phyloP scores from a whole-genome alignment of 2,113 vertebrate genomes.

The Rhabdomys dilectus region DNA sequence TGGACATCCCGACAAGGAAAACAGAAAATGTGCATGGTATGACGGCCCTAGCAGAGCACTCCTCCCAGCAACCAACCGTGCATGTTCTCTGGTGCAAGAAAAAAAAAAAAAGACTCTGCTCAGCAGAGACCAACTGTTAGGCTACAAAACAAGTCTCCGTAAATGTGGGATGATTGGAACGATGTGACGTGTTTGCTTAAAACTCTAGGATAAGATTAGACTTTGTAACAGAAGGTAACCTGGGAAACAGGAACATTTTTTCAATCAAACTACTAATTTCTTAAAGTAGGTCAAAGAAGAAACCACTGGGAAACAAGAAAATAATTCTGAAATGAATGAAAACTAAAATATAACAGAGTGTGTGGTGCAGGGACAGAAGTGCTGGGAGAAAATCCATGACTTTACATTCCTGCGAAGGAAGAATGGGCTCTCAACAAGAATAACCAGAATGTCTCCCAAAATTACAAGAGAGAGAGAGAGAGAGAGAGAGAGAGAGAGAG shows the following conservation, averaged over 20 bases:
- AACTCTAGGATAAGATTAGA: neutral
- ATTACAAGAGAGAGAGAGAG: neutral
- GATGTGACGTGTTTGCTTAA: neutral
- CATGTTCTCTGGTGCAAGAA: neutral
- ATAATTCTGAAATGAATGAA: neutral
- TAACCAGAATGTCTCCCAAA: neutral
- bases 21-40: too few species aligned
- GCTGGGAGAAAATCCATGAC: neutral
- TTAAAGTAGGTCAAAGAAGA: neutral
- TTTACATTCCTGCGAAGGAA: neutral
- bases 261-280: neutral
- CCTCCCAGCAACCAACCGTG: rapidly evolving
- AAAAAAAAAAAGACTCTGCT: neutral
- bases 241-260: neutral
- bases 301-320: neutral
- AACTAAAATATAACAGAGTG: neutral
- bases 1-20: neutral
- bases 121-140: neutral
- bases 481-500: too few species aligned
- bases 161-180: neutral
- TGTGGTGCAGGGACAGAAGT: neutral
- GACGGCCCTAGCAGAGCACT: neutral
- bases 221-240: neutral
- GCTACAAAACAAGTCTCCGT: neutral
- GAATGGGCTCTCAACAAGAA: neutral